phyloP scores from a whole-genome alignment of 2,888 invertebrate species.

The Dolomedes plantarius region DNA sequence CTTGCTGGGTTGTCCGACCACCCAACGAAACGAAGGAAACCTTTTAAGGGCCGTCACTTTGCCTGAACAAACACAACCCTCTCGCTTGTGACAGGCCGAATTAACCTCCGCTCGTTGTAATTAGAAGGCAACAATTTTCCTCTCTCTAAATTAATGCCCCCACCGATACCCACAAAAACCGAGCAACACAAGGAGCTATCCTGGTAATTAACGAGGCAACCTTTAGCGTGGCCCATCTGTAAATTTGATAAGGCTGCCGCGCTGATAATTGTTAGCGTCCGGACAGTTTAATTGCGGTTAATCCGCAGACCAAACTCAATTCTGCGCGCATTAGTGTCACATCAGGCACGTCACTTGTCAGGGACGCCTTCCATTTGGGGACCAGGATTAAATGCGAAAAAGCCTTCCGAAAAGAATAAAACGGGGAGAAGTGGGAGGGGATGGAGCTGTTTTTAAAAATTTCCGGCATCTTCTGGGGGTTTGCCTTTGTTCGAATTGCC shows the following conservation, averaged over 20 bases:
- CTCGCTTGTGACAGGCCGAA: constrained; percentile 59
- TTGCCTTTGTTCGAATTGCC: not conserved
- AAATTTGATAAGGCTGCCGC: constrained; percentile 67
- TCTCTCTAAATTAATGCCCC: constrained; percentile 61
- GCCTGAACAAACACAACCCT: constrained; percentile 37
- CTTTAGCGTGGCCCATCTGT: constrained; percentile 62
- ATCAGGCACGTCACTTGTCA: constrained; percentile 63
- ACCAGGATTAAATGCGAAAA: constrained; percentile 8
- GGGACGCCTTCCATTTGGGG: not conserved
- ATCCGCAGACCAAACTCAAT: constrained; percentile 64
- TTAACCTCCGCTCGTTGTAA: constrained; percentile 62
- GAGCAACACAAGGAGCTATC: constrained; percentile 26
- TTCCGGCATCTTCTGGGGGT: not conserved
- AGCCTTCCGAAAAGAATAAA: not conserved
- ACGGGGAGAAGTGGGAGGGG: not conserved
- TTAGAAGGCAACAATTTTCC: constrained; percentile 70
- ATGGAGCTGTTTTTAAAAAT: constrained; percentile 3
- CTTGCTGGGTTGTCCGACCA: constrained; percentile 24
- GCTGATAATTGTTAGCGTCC: constrained; percentile 68
- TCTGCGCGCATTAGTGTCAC: constrained; percentile 65
- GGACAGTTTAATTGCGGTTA: constrained; percentile 71
- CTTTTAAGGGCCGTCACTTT: constrained; percentile 61
- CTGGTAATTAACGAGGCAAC: constrained; percentile 62
- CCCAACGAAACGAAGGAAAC: constrained; percentile 27
- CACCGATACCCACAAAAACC: constrained; percentile 26